Conservation (phyloP, 2,888 invertebrate species). For the Drosophila melanocephala region DNA sequence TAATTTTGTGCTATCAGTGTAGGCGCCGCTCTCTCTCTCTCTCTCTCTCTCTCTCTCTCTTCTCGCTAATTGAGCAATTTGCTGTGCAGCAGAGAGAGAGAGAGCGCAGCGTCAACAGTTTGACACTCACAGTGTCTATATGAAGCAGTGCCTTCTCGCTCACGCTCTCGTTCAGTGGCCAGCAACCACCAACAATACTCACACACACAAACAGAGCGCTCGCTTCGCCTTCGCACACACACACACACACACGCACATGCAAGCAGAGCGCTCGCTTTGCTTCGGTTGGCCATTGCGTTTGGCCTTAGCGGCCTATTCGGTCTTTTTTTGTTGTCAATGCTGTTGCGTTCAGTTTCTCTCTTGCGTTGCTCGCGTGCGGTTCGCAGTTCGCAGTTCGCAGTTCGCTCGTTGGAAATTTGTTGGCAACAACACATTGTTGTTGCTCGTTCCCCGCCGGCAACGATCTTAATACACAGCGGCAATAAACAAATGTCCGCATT, state of each 20-base stretch:
- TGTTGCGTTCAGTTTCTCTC: conserved; percentile 61
- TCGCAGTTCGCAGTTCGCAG: conserved; percentile 55
- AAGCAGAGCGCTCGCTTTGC: conserved; percentile 37
- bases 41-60: conserved; percentile 4
- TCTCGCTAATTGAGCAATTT: conserved; percentile 47
- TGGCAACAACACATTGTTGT: conserved; percentile 4
- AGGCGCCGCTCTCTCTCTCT: not conserved
- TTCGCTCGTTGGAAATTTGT: conserved; percentile 17
- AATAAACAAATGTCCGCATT: conserved; percentile 64
- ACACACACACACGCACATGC: conserved; percentile 2
- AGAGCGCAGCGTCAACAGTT: conserved; percentile 31
- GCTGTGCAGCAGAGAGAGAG: conserved; percentile 6
- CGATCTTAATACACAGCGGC: conserved; percentile 25
- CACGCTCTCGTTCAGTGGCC: conserved; percentile 4
- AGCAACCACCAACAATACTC: conserved; percentile 48
- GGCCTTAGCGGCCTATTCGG: conserved; percentile 36
- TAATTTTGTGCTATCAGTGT: conserved; percentile 6
- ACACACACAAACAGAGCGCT: conserved; percentile 20
- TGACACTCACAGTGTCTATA: conserved; percentile 18
- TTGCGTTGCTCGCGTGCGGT: conserved; percentile 68
- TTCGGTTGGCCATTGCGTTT: conserved; percentile 68
- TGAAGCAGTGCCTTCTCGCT: conserved; percentile 49
- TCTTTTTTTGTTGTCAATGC: conserved; percentile 7
- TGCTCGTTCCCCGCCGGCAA: conserved; percentile 48
- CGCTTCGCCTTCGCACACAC: conserved; percentile 31